Base-by-base conservation (phyloP, 2,113 vertebrate species). In the Oryzias woworae region DNA sequence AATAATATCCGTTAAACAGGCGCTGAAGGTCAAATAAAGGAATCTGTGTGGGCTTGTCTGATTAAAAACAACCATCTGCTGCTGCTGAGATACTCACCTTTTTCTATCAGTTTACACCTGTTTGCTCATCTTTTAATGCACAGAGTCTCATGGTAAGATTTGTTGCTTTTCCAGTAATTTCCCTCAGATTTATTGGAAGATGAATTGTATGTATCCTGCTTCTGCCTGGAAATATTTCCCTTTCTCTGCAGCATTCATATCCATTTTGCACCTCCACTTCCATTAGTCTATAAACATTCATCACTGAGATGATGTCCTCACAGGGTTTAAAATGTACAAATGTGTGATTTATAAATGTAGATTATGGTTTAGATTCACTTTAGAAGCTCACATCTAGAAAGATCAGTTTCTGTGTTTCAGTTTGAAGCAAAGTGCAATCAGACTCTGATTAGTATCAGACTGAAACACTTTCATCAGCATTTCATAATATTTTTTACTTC, bases 391-490 rank as follows among this genome's bases (percentile, higher is more conserved):
- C 58, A 59, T 65, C 51, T 60, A 41, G 55, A 66, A 58, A 61
- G 44, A 53, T 26, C 36, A 63, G 36, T 62, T 36, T 58, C 50
- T 22, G 45, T 59, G 13, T 18, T 20, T 46, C 14, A 20, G 50
- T 68, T 73, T 61, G 22, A 48, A 69, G 77, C 66, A 71, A 53
- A 78, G 51, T 44, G 12, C 68, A 87, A 79, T 83, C 58, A 71
- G 43, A 31, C 28, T 64, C 41, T 74, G 58, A 85, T 83, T 71
- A 73, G 66, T 42, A 14, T 7, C 36, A 17, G 12, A 46, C 49
- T 66, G 14, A 70, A 73, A 58, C 1, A 22, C 85, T 86, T 86
- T 87, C 53, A 80, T 88, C 75, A 77, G 73, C 53, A 48, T 69
- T 75, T 80, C 61, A 75, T 59, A 73, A 73, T 79, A 70, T 83